Evolutionary conservation across 2,888 invertebrate species (phyloP).

Genomic region (Lacanobia oleracea): DNA sequence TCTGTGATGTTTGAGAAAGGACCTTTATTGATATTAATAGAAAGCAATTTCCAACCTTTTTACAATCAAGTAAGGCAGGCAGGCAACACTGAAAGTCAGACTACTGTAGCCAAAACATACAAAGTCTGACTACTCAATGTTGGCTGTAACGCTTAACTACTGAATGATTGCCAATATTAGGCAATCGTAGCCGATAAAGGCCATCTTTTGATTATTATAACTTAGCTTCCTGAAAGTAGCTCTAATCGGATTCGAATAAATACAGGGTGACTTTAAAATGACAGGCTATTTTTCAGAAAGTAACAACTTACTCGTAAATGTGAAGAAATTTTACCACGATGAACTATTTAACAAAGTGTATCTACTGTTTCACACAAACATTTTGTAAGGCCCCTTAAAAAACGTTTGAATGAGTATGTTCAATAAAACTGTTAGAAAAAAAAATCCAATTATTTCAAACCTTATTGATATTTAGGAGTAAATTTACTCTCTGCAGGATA

Average conservation of each 20-base stretch:
- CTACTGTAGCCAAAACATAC: background rate
- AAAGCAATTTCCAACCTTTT: constrained; percentile 37
- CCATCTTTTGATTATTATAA: background rate
- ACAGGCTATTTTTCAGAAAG: background rate
- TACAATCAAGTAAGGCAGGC: background rate
- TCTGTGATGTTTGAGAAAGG: background rate
- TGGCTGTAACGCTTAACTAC: background rate
- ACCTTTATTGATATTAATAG: constrained; percentile 4
- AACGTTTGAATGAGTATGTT: too few species aligned
- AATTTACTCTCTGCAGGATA: too few species aligned
- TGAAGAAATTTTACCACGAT: too few species aligned
- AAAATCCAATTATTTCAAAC: too few species aligned
- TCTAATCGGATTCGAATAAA: constrained; percentile 10
- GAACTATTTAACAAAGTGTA: too few species aligned
- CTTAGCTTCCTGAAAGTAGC: constrained; percentile 31
- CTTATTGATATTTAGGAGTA: too few species aligned
- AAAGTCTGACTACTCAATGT: background rate
- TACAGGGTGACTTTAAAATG: background rate
- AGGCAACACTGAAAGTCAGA: constrained; percentile 1
- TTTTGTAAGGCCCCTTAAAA: too few species aligned
- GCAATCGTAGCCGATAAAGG: background rate
- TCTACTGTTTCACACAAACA: too few species aligned
- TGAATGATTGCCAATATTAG: background rate
- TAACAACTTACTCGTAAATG: too few species aligned
- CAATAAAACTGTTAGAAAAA: too few species aligned